Evolutionary conservation across 2,113 vertebrate species (phyloP).

Genomic region (Clupea harengus): DNA sequence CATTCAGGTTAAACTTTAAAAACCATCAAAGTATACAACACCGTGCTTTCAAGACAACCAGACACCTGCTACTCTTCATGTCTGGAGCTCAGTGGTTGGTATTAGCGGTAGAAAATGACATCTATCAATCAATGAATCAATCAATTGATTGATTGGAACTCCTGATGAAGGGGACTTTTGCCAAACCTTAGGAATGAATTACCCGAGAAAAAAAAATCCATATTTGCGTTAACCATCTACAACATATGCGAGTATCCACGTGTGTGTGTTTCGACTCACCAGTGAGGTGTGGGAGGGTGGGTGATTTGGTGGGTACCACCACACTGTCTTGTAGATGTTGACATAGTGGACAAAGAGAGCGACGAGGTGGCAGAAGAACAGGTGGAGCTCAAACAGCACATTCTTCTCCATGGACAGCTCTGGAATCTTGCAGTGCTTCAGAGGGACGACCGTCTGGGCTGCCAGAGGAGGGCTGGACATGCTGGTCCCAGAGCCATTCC

Average conservation of each 20-base stretch:
- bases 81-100: background rate
- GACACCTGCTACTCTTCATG: background rate
- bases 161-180: background rate
- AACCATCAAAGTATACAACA: background rate
- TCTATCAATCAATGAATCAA: background rate
- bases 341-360: slow-evolving; percentile 97
- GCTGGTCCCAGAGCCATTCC: slow-evolving; percentile 88
- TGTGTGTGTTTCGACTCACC: slow-evolving; percentile 70
- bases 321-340: slow-evolving; percentile 99
- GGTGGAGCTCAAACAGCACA: slow-evolving; percentile 91
- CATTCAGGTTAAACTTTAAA: background rate
- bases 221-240: background rate
- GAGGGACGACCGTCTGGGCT: slow-evolving; percentile 87
- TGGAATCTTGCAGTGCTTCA: slow-evolving; percentile 94
- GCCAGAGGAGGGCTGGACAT: slow-evolving; percentile 94
- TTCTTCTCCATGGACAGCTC: slow-evolving; percentile 89
- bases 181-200: too few relatives aligned
- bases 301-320: slow-evolving; percentile 96
- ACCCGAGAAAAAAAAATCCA: background rate
- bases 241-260: background rate
- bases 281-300: slow-evolving; percentile 93
- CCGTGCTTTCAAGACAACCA: background rate
- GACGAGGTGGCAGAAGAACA: slow-evolving; percentile 95
- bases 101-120: too few relatives aligned
- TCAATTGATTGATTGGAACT: background rate